Evolutionary conservation across 1,140 invertebrate species (phyloP).

Genomic region (Hyposmocoma kahamanoa): DNA sequence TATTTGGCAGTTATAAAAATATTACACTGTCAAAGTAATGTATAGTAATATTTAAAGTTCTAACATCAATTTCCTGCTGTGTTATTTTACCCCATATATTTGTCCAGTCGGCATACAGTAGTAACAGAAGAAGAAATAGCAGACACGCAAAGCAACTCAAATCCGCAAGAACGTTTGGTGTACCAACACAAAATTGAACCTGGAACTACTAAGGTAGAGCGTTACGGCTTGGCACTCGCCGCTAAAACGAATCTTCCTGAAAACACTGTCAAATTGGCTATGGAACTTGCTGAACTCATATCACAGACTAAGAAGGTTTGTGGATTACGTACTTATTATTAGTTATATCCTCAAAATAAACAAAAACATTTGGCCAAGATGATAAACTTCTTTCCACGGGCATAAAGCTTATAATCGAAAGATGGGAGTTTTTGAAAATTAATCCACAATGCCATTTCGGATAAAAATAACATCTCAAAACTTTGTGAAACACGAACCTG

Average conservation of each 20-base stretch:
- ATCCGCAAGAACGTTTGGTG: slow-evolving; percentile 32
- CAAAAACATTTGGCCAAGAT: no score
- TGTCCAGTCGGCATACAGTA: slow-evolving; percentile 47
- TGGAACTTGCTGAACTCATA: slow-evolving; percentile 56
- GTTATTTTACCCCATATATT: slow-evolving; percentile 7
- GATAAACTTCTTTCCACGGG: no score
- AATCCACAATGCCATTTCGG: no score
- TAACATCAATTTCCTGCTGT: no score
- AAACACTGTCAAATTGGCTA: slow-evolving; percentile 53
- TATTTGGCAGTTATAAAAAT: no score
- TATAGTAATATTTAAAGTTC: no score
- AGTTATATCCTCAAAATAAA: no score
- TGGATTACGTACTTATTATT: neutral
- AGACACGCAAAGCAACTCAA: slow-evolving; percentile 14
- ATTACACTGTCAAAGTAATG: no score
- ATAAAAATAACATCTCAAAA: no score
- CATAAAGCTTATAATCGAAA: no score
- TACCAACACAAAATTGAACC: slow-evolving; percentile 61
- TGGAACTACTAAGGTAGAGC: slow-evolving; percentile 50
- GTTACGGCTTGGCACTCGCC: slow-evolving; percentile 61
- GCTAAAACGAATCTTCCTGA: slow-evolving; percentile 61
- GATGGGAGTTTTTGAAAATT: no score
- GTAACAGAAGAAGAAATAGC: slow-evolving; percentile 39
- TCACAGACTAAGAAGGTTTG: slow-evolving; percentile 39
- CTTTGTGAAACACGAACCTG: no score